Evolutionary conservation across 2,113 vertebrate genomes (phyloP).

Genomic region (Rhipidura dahli): DNA sequence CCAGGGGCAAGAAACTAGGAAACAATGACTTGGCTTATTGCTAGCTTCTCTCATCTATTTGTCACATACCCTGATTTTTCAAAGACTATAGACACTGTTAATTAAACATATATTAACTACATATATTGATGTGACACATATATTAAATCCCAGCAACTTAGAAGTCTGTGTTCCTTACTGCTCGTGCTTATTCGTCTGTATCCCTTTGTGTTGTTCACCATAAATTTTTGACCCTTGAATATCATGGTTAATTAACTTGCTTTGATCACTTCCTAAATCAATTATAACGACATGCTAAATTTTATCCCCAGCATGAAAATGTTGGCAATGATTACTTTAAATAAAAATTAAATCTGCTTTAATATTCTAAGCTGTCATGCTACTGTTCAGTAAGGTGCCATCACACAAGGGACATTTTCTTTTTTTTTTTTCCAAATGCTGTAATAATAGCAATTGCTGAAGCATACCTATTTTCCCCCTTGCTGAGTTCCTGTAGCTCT

Average conservation of each 20-base stretch:
- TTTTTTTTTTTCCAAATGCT: not conserved
- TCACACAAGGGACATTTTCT: not conserved
- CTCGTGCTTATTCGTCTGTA: not conserved
- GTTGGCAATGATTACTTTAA: not conserved
- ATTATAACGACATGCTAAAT: not conserved
- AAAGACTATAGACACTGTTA: not conserved
- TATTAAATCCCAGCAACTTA: not conserved
- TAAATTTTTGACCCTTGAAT: constrained; percentile 17
- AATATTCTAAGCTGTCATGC: not conserved
- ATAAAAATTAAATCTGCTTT: constrained; percentile 36
- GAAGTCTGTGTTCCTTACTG: not conserved
- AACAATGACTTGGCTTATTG: not conserved
- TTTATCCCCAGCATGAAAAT: not conserved
- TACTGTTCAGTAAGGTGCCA: not conserved
- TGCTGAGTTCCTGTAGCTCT: not conserved
- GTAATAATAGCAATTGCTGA: not conserved
- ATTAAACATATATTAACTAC: not conserved
- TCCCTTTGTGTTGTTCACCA: not conserved
- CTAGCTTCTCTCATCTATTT: not conserved
- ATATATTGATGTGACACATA: not conserved
- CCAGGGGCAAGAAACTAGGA: not conserved
- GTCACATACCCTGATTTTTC: not conserved
- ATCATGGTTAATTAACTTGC: constrained; percentile 20
- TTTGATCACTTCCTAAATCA: constrained; percentile 24
- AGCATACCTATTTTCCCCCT: not conserved